Base-by-base conservation (phyloP, 2,888 invertebrate genomes). In the Agrochola lychnidis region DNA sequence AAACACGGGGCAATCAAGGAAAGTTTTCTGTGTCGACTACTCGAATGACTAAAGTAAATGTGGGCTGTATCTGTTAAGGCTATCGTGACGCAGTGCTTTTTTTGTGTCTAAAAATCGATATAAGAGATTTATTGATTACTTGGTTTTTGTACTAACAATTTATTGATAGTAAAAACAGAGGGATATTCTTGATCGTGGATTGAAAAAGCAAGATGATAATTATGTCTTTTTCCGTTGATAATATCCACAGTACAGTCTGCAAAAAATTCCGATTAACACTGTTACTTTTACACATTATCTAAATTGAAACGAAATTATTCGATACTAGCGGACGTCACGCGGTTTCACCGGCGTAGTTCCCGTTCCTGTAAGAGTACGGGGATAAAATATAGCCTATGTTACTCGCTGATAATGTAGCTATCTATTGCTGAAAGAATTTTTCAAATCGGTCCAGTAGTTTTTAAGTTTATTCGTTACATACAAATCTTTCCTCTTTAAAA, bases 1-100 rank as follows among this genome's bases (percentile, higher is more conserved):
- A 80, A 66, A 69, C 66, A 70, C 62, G 36, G 48, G 19, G 40
- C 70, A 82, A 84, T 82, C 59, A 74, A 68, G 75, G 53, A 82
- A 82, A 82, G 59, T 83, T 83, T 77, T 71, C 56, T 68, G 30
- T 59, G 19, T 70, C n/a, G 51, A 40, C 36, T 42, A 63, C 40
- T 36, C 59, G 22, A 74, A 63, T 51, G 62, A 80, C 48, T 70
- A n/a, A 36, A 74, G n/a, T 22, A 67, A 64, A 72, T 56, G 48
- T 59, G 4, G 63, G 57, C 56, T 16, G 45, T 22, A 19, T 82
- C 59, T 56, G 40, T 61, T 56, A 42, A 2, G 12, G 14, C 22
- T 30, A 14, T 36, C 0, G 68, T 19, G 64, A 40, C 19, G 22
- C 14, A 59, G 25, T 25, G 16, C 5, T 36, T n/a, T 19, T 57